Evolutionary conservation across 2,113 vertebrate species (phyloP), one percentile per base, ranked within the genome.

Genomic region (Esox niger): DNA sequence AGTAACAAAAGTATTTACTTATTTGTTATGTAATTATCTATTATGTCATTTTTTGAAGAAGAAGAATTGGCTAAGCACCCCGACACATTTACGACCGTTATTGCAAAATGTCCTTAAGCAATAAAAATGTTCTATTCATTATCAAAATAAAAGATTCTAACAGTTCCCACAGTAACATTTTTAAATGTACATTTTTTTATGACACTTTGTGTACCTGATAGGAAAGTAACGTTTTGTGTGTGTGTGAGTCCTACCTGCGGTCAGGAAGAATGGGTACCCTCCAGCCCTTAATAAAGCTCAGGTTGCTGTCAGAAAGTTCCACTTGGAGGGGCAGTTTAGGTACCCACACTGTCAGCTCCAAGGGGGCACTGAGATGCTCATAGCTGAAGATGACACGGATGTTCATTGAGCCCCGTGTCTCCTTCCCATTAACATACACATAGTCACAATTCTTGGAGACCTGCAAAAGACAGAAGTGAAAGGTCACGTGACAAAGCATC

Each of bases 251-350:
- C 86, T 80, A 99, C 97, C 96, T 95, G 75, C 94, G 85, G 83
- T 98, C 95, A 0, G 94, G 94, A 74, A 98, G 91, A 70, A 99
- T 95, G 68, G 97, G 96, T 20, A 98, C 96, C 80, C 97, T 93
- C 97, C 97, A 99, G 63, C 96, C 97, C 81, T 97, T 98, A 90
- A 99, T 95, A 89, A 98, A 96, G 86, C 96, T 97, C 63, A 99
- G 92, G 20, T 84, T 90, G 76, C 81, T 67, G 0, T 99, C 96
- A 0, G 95, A 97, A 0, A 99, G 94, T 71, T 98, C 94, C 17
- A 99, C 93, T 85, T 91, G 91, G 70, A 99, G 91, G 0, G 97
- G 97, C 49, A 99, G 92, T 38, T 95, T 97, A 85, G 97, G 97
- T 62, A 99, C 95, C 97, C 97, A 98, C 60, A 99, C 95, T 0